These are phyloP conservation scores for Sisyra terminalis DNA, from an alignment of 2,888 invertebrate genomes.

Conservation along the genomic window DNA sequence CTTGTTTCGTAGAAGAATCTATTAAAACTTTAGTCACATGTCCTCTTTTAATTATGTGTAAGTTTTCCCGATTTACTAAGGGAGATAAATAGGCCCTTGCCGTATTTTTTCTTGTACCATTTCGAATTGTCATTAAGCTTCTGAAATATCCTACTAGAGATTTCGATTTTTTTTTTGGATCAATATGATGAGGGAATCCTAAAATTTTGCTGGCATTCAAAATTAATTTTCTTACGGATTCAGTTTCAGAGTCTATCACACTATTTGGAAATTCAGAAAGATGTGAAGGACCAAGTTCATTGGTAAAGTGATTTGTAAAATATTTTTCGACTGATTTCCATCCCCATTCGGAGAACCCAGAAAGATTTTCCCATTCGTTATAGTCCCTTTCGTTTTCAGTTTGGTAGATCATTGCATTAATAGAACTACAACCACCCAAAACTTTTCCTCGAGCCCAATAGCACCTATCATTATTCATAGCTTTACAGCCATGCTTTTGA, in stretches of 20 bases:
- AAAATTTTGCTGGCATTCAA: too few species aligned
- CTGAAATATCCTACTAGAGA: slow-evolving; percentile 23
- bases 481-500: slow-evolving; percentile 24
- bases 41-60: slow-evolving; percentile 30
- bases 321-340: slow-evolving; percentile 38
- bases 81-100: slow-evolving; percentile 26
- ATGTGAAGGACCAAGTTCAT: slow-evolving; percentile 12
- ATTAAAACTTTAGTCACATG: slow-evolving; percentile 26
- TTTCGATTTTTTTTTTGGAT: slow-evolving; percentile 18
- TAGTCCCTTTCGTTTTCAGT: slow-evolving; percentile 56
- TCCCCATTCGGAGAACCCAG: slow-evolving; percentile 56
- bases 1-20: slow-evolving; percentile 22
- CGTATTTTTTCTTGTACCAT: slow-evolving; percentile 25
- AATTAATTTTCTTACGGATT: too few species aligned
- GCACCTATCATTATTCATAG: slow-evolving; percentile 20
- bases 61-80: slow-evolving; percentile 23
- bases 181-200: too few species aligned
- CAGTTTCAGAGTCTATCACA: neutral
- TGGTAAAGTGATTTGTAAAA: neutral
- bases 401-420: slow-evolving; percentile 71
- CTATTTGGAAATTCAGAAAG: slow-evolving; percentile 22
- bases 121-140: slow-evolving; percentile 23
- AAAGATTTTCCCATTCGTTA: slow-evolving; percentile 34
- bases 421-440: slow-evolving; percentile 63
- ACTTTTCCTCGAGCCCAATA: slow-evolving; percentile 46